A percentile compares a stretch with the other conserved stretches of the same genome.
These are phyloP conservation scores for Drosophila suboccidentalis DNA, from an alignment of 2,888 invertebrate species.

Conservation along the genomic window DNA sequence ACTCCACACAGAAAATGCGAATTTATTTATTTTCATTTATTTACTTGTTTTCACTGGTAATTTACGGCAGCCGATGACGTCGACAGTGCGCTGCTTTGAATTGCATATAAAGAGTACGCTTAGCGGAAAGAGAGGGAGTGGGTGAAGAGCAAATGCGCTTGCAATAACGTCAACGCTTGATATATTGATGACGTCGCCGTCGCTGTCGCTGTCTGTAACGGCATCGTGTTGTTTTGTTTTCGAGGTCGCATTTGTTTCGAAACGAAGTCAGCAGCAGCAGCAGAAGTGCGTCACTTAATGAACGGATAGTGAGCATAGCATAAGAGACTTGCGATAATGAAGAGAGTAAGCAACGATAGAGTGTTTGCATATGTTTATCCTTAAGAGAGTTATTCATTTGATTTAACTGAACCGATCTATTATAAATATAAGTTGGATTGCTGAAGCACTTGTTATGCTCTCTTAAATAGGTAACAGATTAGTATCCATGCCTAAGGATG, in stretches of 20 bases:
- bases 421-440: too few relatives aligned
- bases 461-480: slow-evolving; percentile 9
- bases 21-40: slow-evolving; percentile 37
- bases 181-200: slow-evolving; percentile 22
- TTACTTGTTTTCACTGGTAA: slow-evolving; percentile 30
- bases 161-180: slow-evolving; percentile 27
- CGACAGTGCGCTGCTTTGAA: slow-evolving; percentile 3
- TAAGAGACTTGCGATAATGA: slow-evolving; percentile 1
- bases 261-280: slow-evolving; percentile 16
- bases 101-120: slow-evolving; percentile 4
- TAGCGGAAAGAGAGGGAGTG: not conserved
- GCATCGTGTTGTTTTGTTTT: slow-evolving; percentile 25
- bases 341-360: not conserved
- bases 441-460: not conserved
- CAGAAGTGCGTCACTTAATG: slow-evolving; percentile 14
- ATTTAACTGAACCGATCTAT: slow-evolving; percentile 1
- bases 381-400: not conserved
- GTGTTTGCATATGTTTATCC: not conserved
- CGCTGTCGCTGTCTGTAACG: slow-evolving; percentile 17
- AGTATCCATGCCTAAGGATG: not conserved
- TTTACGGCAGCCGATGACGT: slow-evolving; percentile 23
- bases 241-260: slow-evolving; percentile 37
- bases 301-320: not conserved
- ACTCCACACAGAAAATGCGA: slow-evolving; percentile 44
- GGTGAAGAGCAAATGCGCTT: slow-evolving; percentile 8